These are phyloP conservation scores for Bagarius yarrelli DNA, from an alignment of 2,113 vertebrate species.

Conservation along the genomic window DNA sequence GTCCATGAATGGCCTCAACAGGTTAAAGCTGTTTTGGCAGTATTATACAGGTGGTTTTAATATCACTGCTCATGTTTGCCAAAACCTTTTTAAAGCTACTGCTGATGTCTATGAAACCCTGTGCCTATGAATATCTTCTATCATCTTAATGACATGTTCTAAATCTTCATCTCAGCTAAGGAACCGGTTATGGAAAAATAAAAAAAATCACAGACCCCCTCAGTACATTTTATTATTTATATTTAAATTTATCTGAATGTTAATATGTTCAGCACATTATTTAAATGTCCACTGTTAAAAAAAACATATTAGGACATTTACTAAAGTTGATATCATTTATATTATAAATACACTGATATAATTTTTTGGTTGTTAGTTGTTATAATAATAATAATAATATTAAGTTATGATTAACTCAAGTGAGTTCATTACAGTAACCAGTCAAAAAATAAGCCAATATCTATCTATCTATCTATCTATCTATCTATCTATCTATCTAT, in stretches of 20 bases:
- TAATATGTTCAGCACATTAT: background rate
- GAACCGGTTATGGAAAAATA: background rate
- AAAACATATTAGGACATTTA: background rate
- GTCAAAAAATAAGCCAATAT: background rate
- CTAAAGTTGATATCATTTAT: background rate
- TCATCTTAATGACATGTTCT: background rate
- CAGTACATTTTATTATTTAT: background rate
- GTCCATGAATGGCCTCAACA: background rate
- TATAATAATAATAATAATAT: background rate
- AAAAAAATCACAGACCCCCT: background rate
- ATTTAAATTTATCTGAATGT: background rate
- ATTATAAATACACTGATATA: background rate
- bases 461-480: too few relatives aligned
- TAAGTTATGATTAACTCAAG: background rate
- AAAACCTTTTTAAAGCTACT: background rate
- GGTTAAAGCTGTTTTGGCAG: too few relatives aligned
- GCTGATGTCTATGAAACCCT: background rate
- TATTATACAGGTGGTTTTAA: too few relatives aligned
- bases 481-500: too few relatives aligned
- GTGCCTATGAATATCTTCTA: constrained; percentile 5
- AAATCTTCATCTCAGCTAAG: background rate
- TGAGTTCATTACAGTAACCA: background rate
- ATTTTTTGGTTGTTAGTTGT: background rate
- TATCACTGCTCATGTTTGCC: background rate
- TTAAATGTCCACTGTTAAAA: background rate